Conservation (phyloP, 2,113 vertebrate species). For the Bagarius yarrelli region DNA sequence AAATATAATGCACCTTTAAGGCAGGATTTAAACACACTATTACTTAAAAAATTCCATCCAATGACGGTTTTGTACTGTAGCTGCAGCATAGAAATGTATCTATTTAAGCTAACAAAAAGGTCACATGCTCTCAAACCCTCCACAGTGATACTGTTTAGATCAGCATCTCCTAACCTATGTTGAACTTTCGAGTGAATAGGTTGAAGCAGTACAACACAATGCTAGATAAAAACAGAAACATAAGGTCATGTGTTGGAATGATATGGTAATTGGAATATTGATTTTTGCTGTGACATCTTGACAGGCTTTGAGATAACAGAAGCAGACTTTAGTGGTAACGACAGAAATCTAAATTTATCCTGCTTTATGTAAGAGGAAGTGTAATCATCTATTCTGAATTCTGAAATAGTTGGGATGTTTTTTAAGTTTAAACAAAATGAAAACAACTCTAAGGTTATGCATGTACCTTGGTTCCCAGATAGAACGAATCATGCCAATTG, state of each 20-base stretch:
- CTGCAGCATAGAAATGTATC: background rate
- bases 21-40: background rate
- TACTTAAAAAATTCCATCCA: background rate
- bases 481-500: too few species aligned
- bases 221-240: conserved; percentile 15
- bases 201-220: conserved; percentile 18
- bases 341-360: background rate
- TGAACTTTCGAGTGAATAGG: conserved; percentile 33
- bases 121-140: background rate
- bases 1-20: background rate
- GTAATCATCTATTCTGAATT: background rate
- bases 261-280: conserved; percentile 28
- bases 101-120: conserved; percentile 18
- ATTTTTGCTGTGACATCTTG: conserved; percentile 9
- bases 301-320: conserved; percentile 8
- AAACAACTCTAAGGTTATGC: too few species aligned
- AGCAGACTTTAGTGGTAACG: background rate
- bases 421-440: too few species aligned
- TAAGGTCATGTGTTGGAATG: conserved; percentile 24
- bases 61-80: background rate
- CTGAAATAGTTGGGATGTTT: too few species aligned
- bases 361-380: background rate
- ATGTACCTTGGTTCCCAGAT: too few species aligned
- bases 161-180: background rate
- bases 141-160: background rate